Evolutionary conservation across 53 echinoderm and acorn worm species (phyloP).

Genomic region (Paracentrotus lividus): DNA sequence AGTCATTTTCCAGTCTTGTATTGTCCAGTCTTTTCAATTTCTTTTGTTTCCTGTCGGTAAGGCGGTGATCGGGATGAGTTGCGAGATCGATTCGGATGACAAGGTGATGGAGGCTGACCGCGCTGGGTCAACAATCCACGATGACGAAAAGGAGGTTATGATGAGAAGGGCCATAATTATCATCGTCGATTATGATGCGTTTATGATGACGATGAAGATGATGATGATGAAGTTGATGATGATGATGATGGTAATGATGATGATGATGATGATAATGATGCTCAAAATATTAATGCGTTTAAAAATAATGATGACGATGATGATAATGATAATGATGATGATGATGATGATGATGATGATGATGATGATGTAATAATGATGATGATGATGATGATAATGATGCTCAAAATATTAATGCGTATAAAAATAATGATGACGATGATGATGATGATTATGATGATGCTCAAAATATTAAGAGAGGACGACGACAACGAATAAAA

Average conservation of each 20-base stretch:
- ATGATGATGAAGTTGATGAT: constrained; percentile 25
- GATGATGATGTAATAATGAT: background rate
- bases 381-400: constrained; percentile 43
- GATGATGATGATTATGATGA: background rate
- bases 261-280: constrained; percentile 42
- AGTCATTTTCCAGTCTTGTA: background rate
- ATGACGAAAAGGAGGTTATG: background rate
- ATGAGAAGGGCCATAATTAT: too few relatives aligned
- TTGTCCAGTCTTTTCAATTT: constrained; percentile 1
- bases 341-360: constrained; percentile 42
- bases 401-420: background rate
- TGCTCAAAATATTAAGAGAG: too few relatives aligned
- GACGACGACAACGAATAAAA: too few relatives aligned
- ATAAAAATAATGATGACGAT: background rate
- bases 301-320: constrained; percentile 14
- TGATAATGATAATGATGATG: background rate
- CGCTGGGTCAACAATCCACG: background rate
- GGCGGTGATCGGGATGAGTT: constrained; percentile 12
- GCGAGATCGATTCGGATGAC: constrained; percentile 23
- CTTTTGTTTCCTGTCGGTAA: background rate
- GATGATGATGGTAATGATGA: background rate
- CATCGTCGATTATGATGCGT: too few relatives aligned
- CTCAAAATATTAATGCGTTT: background rate
- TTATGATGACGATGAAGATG: background rate
- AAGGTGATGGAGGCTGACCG: constrained; percentile 51